Evolutionary conservation across 2,888 invertebrate genomes (phyloP).

Genomic region (Theodoxus fluviatilis): DNA sequence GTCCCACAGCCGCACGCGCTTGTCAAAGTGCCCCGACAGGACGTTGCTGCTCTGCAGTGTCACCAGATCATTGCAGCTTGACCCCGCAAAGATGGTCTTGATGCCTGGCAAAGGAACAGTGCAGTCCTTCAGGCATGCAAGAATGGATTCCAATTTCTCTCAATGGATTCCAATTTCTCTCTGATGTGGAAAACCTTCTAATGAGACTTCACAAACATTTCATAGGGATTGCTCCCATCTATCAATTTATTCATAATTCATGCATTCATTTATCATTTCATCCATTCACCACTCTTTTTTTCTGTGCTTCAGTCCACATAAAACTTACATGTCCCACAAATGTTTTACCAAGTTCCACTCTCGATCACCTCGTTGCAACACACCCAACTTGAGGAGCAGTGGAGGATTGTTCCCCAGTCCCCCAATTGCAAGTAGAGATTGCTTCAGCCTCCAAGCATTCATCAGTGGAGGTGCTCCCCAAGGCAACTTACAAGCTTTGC

Average conservation of each 20-base stretch:
- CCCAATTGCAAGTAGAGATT: background rate
- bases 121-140: too few relatives aligned
- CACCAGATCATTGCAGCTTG: constrained; percentile 95
- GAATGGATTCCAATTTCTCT: too few relatives aligned
- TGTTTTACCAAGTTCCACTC: too few relatives aligned
- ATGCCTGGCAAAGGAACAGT: constrained; percentile 50
- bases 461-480: background rate
- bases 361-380: too few relatives aligned
- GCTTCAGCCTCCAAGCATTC: background rate
- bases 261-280: background rate
- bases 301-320: too few relatives aligned
- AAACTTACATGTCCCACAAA: too few relatives aligned
- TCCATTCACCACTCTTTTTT: too few relatives aligned
- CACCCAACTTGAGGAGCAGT: too few relatives aligned
- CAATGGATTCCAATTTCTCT: too few relatives aligned
- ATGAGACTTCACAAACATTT: background rate
- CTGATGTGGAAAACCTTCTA: too few relatives aligned
- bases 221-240: background rate
- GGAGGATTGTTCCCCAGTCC: too few relatives aligned
- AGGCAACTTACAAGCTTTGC: constrained; percentile 79
- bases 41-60: constrained; percentile 75
- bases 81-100: constrained; percentile 76
- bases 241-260: background rate
- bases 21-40: constrained; percentile 98
- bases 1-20: constrained; percentile 95